Conservation (phyloP, 1,140 invertebrate genomes). For the Drosophila repletoides region DNA sequence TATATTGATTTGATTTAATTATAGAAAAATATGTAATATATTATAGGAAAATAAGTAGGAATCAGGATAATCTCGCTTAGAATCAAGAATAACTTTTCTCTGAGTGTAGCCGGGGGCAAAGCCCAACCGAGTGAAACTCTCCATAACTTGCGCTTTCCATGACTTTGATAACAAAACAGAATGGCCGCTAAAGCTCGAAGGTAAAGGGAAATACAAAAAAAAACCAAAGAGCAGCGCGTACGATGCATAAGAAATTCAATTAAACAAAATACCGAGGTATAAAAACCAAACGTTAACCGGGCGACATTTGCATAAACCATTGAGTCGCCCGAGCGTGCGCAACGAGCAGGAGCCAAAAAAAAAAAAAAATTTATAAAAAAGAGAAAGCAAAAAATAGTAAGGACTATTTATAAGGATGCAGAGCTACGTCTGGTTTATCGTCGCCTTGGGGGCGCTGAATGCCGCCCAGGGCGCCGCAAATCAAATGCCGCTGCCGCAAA, state of each 20-base stretch:
- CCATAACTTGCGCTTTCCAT: conserved; percentile 73
- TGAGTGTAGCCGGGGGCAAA: too few species aligned
- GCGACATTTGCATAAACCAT: conserved; percentile 78
- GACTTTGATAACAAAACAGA: conserved; percentile 59
- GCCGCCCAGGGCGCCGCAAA: conserved; percentile 44
- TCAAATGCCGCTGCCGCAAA: conserved; percentile 47
- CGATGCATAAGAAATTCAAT: conserved; percentile 74
- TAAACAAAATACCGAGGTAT: conserved; percentile 78
- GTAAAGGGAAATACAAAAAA: conserved; percentile 47
- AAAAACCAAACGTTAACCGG: conserved; percentile 70
- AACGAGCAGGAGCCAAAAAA: conserved; percentile 36
- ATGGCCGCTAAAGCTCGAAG: conserved; percentile 52
- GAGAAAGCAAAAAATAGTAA: neutral
- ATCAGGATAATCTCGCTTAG: too few species aligned
- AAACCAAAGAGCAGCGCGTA: conserved; percentile 36
- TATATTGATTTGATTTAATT: too few species aligned
- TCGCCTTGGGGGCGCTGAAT: conserved; percentile 49
- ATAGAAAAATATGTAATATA: too few species aligned
- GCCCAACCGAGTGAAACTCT: conserved; percentile 65
- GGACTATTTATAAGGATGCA: conserved; percentile 66
- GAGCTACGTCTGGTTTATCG: conserved; percentile 43
- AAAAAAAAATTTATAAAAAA: neutral
- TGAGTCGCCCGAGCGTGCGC: conserved; percentile 72
- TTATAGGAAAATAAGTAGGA: too few species aligned
- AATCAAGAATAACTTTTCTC: neutral